Evolutionary conservation across 2,113 vertebrate species (phyloP), one percentile per base, ranked within the genome.

Genomic region (Datnioides undecimradiatus): DNA sequence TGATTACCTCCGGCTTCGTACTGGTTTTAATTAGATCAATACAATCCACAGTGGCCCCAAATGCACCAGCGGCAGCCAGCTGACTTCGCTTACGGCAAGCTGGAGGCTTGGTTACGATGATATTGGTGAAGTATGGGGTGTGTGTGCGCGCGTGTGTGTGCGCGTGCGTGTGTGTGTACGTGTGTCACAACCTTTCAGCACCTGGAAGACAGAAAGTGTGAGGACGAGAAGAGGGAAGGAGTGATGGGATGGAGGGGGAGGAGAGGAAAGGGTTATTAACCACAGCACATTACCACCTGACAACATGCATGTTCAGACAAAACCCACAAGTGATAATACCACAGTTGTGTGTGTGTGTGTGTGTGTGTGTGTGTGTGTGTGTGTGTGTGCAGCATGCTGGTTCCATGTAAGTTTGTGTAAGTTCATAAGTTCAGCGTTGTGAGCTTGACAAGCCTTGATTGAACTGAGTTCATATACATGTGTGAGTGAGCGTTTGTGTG

Each of bases 221-320:
- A 38, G 67, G 51, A 46, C 36, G 8, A 9, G 23, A 38, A 31
- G 27, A 62, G 66, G 40, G 54, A 33, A 33, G 13, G 11, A 5
- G 60, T 60, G 66, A 79, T 74, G 78, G 66, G 48, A 51, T 36
- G 48, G 45, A 49, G 27, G 46, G n/a, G 54, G 54, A 40, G 57
- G 78, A 83, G n/a, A 68, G 85, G 76, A 78, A 87, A 84, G 59
- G 54, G 74, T 86, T 90, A 90, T 91, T 83, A 92, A 86, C 84
- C 81, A 82, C 86, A 91, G 70, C 74, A 79, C 72, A 71, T 82
- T 80, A 82, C 77, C 12, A 19, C 80, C 73, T 83, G 89, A 85
- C 86, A 90, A 83, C 83, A 76, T 82, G 74, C 92, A 59, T 92
- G 91, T 87, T 83, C 82, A 67, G 87, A 90, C 91, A 81, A 82